Evolutionary conservation across 2,113 vertebrate species (phyloP).

Genomic region (Amblyopsis rosae): DNA sequence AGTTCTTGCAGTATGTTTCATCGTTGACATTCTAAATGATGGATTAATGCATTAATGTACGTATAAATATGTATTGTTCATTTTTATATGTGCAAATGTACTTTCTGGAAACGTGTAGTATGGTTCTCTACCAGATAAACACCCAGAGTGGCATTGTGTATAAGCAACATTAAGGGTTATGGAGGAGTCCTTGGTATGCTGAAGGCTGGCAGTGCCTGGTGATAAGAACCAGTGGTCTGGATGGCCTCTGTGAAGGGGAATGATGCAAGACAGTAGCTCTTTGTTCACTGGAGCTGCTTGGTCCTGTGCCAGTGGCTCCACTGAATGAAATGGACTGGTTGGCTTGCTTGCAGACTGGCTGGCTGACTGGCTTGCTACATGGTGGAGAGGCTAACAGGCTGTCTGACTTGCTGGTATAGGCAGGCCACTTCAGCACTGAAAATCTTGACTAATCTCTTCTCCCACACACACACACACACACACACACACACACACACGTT

Average conservation of each 20-base stretch:
- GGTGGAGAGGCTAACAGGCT: conserved; percentile 14
- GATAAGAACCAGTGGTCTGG: conserved; percentile 73
- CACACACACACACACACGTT: neutral
- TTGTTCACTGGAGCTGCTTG: conserved; percentile 77
- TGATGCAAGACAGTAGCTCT: conserved; percentile 81
- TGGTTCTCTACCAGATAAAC: too few relatives aligned
- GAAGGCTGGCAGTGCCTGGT: conserved; percentile 70
- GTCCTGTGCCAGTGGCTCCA: conserved; percentile 72
- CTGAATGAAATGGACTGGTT: conserved; percentile 71
- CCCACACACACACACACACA: too few relatives aligned
- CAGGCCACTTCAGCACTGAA: conserved; percentile 52
- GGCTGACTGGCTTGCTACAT: conserved; percentile 60
- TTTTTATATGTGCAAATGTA: too few relatives aligned
- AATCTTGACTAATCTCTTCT: conserved; percentile 60
- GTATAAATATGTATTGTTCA: too few relatives aligned
- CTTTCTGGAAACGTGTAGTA: too few relatives aligned
- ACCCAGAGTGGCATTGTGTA: neutral
- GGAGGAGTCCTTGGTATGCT: conserved; percentile 53
- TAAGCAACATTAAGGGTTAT: conserved; percentile 31
- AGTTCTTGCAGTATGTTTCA: too few relatives aligned
- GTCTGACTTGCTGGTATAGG: conserved; percentile 58
- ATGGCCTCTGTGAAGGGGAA: conserved; percentile 69
- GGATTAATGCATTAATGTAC: too few relatives aligned
- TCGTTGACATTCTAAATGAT: too few relatives aligned
- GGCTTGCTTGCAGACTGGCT: conserved; percentile 68